Conservation (phyloP, 1,140 invertebrate genomes). For the Anoplolepis gracilipes region DNA sequence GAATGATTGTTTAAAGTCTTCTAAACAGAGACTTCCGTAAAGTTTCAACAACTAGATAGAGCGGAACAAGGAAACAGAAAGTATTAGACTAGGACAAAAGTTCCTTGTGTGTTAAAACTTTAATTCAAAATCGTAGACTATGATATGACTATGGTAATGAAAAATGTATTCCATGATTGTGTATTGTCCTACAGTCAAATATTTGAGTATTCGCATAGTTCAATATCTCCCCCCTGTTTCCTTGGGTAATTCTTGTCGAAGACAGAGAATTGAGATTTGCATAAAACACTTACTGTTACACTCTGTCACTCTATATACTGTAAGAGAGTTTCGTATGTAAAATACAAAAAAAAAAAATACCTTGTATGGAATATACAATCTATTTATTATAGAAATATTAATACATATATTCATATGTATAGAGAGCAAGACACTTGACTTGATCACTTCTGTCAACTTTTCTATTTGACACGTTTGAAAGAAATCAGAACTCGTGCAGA, state of each 20-base stretch:
- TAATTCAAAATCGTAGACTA: not conserved
- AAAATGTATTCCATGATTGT: not conserved
- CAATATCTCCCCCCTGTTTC: not conserved
- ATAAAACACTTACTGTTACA: conserved; percentile 20
- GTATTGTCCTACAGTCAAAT: not conserved
- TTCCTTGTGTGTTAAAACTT: not conserved
- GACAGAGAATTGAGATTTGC: conserved; percentile 18
- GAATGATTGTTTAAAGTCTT: not conserved
- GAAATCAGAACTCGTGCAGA: not conserved
- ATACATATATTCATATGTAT: not conserved
- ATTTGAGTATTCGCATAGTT: conserved; percentile 3
- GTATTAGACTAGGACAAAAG: not conserved
- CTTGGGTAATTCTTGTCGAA: not conserved
- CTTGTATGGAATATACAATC: conserved; percentile 7
- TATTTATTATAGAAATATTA: conserved; percentile 20
- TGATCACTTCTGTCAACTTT: not conserved
- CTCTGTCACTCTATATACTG: not conserved
- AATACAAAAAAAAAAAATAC: conserved; percentile 12
- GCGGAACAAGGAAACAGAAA: conserved; percentile 10
- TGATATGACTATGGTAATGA: not conserved
- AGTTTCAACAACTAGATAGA: not conserved
- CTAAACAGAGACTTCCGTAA: not conserved
- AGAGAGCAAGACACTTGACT: conserved; percentile 15
- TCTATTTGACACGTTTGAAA: not conserved
- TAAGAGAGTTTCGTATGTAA: conserved; percentile 9